phyloP scores from a whole-genome alignment of 2,797 vertebrate genomes.

The Gymnopithys bicolor region DNA sequence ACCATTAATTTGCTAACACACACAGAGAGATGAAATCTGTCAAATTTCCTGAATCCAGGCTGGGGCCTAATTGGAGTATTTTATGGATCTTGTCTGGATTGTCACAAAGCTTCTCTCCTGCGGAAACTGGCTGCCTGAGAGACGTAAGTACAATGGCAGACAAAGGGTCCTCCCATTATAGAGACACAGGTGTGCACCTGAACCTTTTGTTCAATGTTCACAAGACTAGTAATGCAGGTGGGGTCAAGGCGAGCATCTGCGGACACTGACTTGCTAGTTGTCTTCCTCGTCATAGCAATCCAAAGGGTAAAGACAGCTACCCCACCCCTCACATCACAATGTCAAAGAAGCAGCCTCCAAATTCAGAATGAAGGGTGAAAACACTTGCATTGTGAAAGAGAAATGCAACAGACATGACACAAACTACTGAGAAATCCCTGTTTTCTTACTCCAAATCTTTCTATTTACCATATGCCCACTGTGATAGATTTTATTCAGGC shows the following conservation, averaged over 20 bases:
- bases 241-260: background rate
- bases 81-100: background rate
- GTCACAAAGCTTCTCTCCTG: background rate
- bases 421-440: background rate
- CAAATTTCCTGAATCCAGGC: background rate
- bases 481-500: no score
- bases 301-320: background rate
- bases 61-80: background rate
- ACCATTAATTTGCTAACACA: background rate
- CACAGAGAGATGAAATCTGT: background rate
- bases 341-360: background rate
- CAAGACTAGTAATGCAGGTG: background rate
- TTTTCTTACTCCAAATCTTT: background rate
- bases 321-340: accelerated
- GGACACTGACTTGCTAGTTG: background rate
- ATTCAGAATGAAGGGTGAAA: background rate
- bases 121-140: background rate
- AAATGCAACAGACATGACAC: background rate
- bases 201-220: background rate
- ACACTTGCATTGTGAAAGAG: background rate
- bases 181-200: background rate
- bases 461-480: no score
- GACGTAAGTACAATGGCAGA: background rate
- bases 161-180: background rate
- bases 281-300: background rate